Base-by-base conservation (phyloP, 2,113 vertebrate genomes). In the Coptodon bakossiorum region DNA sequence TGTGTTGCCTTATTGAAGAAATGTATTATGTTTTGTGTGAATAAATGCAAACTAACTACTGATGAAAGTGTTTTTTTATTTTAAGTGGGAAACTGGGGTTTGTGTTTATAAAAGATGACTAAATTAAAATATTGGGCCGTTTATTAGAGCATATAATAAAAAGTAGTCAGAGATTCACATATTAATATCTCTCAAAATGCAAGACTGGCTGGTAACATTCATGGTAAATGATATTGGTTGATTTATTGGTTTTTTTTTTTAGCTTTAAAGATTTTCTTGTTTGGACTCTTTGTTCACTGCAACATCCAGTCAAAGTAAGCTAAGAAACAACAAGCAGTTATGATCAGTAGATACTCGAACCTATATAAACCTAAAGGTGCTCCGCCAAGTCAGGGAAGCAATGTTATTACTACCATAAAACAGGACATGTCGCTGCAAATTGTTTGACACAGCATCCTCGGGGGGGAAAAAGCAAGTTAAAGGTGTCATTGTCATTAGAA, bases 11-110 rank as follows among this genome's bases (percentile, higher is more conserved):
- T 96, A 95, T 91, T 95, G 91, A 90, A 95, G 89, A 91, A 92
- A 90, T 95, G 94, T 96, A 95, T 92, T 90, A 89, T 93, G 95
- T 96, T 95, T 93, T 93, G 94, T 96, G 94, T 96, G 95, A 96
- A 96, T 96, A 96, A 97, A 96, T 94, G 86, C 90, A 95, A 93
- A 94, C 91, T 88, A 93, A 91, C 81, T 91, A 73, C 80, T 87
- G 81, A 79, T 84, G 16, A 43, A 48, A 22, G 9, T 59, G 11
- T 36, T 90, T 71, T 87, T 68, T 29, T 3, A 11, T 6, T 79
- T 17, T 73, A 63, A 29, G 17, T 78, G 10, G 27, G 45, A 52
- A 52, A 29, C 27, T 19, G 27, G 45, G 71, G 4, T 52, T 31
- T 78, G 45, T 34, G 43, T 13, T 81, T 48, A 7, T 34, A 50